A percentile compares a stretch with the other conserved stretches of the same genome.
These are phyloP conservation scores for Drosophila teissieri DNA, from an alignment of 1,140 invertebrate genomes.

Conservation along the genomic window DNA sequence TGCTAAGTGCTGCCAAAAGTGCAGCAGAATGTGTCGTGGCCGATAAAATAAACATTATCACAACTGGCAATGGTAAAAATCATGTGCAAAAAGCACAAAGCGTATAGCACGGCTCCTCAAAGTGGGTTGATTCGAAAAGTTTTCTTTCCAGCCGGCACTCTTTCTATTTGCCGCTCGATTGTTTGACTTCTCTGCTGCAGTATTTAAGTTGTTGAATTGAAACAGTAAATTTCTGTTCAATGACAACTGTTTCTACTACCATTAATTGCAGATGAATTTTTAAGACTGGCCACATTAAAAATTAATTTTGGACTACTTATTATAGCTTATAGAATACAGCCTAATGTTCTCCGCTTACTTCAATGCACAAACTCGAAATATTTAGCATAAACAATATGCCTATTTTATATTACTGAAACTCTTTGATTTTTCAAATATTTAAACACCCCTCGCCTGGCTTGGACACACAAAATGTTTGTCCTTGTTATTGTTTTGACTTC, in stretches of 20 bases:
- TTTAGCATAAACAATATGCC: too few species aligned
- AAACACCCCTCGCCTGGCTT: constrained; percentile 37
- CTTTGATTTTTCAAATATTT: background rate
- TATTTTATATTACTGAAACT: background rate
- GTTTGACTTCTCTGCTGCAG: constrained; percentile 16
- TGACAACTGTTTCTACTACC: background rate
- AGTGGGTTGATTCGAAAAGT: constrained; percentile 46
- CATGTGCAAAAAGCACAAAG: constrained; percentile 76
- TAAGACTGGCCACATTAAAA: background rate
- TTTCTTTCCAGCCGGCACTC: constrained; percentile 11
- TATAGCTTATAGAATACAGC: too few species aligned
- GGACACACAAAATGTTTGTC: constrained; percentile 59
- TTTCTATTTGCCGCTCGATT: constrained; percentile 20
- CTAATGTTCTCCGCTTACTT: too few species aligned
- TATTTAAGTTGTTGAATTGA: constrained; percentile 2
- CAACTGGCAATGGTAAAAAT: constrained; percentile 81
- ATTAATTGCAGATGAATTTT: background rate
- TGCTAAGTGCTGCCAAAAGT: constrained; percentile 81
- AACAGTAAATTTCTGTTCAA: background rate
- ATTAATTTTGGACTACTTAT: too few species aligned
- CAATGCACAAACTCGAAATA: too few species aligned
- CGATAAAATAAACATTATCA: constrained; percentile 83
- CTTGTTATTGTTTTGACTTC: constrained; percentile 82
- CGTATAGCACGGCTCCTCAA: constrained; percentile 35
- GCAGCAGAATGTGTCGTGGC: constrained; percentile 82